Evolutionary conservation across 92 coral and sea anemone genomes (phyloP), one percentile per base, ranked within the genome.

Genomic region (Parazoanthus atlanticus): DNA sequence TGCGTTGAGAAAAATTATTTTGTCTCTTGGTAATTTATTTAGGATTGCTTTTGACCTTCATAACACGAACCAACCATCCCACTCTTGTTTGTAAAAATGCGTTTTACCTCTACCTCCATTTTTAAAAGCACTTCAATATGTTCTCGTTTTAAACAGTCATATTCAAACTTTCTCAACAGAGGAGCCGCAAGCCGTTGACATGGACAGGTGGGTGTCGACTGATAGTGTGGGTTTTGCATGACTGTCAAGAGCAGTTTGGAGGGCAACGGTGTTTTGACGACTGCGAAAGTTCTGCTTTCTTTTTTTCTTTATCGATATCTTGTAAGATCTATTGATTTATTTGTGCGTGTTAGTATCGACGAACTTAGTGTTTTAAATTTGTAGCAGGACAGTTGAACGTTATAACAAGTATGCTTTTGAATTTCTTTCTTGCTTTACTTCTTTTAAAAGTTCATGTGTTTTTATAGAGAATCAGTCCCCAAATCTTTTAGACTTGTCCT

Each of bases 141-240:
- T 17, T n/a, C 28, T 26, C 10, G 54, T 15, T 38, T 73, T 25
- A 38, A 74, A 28, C 58, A 23, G 2, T 47, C 81, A 8, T 32
- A 38, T 23, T 73, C 61, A 46, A 31, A 79, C 21, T 74, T 66
- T 87, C 6, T 54, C 69, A 31, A 43, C 80, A 66, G 86, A 82
- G 36, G 94, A 92, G 25, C 94, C 92, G 17, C 89, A 85, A 13
- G 93, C 96, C 0, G 70, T 92, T 0, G 95, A 95, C 34, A 91
- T 95, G 82, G 99, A 96, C 89, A 95, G 96, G 98, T 95, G 80
- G 34, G 89, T 40, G 26, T 36, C 33, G 4, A 38, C 31, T 40
- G 21, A n/a, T 11, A 3, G 36, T 75, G 36, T 75, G 23, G 15
- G 31, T 56, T 56, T 56, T 5, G 21, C 17, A 7, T 61, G 69